A percentile compares a stretch with the other conserved stretches of the same genome.
Conservation (phyloP, 1,140 invertebrate species). For the Berghia stephanieae region DNA sequence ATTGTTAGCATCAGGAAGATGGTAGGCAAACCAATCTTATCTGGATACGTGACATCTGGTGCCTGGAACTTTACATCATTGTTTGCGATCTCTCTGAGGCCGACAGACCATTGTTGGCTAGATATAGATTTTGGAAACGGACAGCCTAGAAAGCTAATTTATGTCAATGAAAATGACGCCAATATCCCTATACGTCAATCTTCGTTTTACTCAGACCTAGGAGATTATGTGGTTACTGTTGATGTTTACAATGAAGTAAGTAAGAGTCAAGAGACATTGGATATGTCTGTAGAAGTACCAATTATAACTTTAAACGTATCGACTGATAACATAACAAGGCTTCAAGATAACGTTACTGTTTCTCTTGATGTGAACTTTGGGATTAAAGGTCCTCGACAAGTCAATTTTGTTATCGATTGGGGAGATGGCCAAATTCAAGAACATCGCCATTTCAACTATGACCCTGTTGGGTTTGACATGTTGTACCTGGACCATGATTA, state of each 20-base stretch:
- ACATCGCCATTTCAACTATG: conserved; percentile 34
- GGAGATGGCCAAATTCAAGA: conserved; percentile 41
- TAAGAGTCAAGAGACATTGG: conserved; percentile 23
- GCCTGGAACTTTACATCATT: conserved; percentile 50
- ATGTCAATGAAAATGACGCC: conserved; percentile 36
- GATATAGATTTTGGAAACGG: conserved; percentile 52
- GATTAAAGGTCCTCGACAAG: conserved; percentile 36
- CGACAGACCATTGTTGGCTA: conserved; percentile 49
- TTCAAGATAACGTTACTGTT: conserved; percentile 40
- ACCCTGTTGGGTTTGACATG: conserved; percentile 34
- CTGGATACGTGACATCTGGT: conserved; percentile 32
- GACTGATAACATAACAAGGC: conserved; percentile 46
- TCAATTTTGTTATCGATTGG: conserved; percentile 47
- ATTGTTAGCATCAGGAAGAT: conserved; percentile 43
- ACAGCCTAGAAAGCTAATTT: conserved; percentile 38
- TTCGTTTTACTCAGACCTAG: conserved; percentile 47
- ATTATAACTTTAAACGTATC: conserved; percentile 38
- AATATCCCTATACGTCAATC: conserved; percentile 33
- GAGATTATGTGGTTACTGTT: conserved; percentile 49
- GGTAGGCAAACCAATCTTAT: conserved; percentile 37
- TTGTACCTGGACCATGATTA: conserved; percentile 48
- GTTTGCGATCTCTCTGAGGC: conserved; percentile 44
- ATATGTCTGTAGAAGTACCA: conserved; percentile 59
- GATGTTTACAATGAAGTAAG: conserved; percentile 55
- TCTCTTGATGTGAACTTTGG: conserved; percentile 46